Percentiles rank a stretch among this genome's conserved stretches.
These are phyloP conservation scores for Drosophila azteca DNA, from an alignment of 1,140 invertebrate species.

Conservation along the genomic window DNA sequence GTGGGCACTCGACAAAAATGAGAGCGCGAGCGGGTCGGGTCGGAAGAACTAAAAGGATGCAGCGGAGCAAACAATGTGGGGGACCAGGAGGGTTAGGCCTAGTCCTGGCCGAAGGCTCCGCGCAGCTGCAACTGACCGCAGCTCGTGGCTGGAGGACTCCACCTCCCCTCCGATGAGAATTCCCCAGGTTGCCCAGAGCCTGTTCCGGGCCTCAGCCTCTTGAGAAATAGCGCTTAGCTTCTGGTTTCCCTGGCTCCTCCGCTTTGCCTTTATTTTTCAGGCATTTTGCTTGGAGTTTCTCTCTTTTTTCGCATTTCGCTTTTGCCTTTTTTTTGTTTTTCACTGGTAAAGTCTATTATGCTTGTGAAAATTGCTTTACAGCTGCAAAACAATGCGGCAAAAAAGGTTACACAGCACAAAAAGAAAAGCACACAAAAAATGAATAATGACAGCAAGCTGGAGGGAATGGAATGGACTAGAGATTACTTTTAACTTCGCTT, in stretches of 20 bases:
- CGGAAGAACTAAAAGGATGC: constrained; percentile 38
- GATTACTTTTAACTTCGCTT: constrained; percentile 41
- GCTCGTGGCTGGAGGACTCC: not conserved
- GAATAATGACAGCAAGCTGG: constrained; percentile 70
- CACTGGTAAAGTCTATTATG: constrained; percentile 74
- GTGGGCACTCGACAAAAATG: constrained; percentile 56
- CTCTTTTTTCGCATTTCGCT: constrained; percentile 20
- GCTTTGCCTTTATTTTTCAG: constrained; percentile 54
- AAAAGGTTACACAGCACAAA: constrained; percentile 77
- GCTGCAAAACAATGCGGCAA: constrained; percentile 75
- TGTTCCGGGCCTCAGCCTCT: constrained; percentile 40
- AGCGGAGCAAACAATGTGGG: constrained; percentile 38
- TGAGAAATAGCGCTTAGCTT: constrained; percentile 76
- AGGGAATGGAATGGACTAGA: constrained; percentile 43
- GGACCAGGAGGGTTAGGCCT: constrained; percentile 21
- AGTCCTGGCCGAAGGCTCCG: constrained; percentile 2
- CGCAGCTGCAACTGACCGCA: constrained; percentile 52
- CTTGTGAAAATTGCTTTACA: constrained; percentile 79
- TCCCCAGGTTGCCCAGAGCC: constrained; percentile 36
- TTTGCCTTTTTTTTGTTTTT: constrained; percentile 40
- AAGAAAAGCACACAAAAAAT: constrained; percentile 72
- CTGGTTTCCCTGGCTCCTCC: constrained; percentile 18
- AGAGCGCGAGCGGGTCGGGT: constrained; percentile 32
- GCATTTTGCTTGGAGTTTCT: constrained; percentile 59
- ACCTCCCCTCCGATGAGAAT: constrained; percentile 23